Percentiles rank a stretch among this genome's conserved stretches.
These are phyloP conservation scores for Phragmatobia fuliginosa DNA, from an alignment of 2,888 invertebrate genomes.

Conservation along the genomic window DNA sequence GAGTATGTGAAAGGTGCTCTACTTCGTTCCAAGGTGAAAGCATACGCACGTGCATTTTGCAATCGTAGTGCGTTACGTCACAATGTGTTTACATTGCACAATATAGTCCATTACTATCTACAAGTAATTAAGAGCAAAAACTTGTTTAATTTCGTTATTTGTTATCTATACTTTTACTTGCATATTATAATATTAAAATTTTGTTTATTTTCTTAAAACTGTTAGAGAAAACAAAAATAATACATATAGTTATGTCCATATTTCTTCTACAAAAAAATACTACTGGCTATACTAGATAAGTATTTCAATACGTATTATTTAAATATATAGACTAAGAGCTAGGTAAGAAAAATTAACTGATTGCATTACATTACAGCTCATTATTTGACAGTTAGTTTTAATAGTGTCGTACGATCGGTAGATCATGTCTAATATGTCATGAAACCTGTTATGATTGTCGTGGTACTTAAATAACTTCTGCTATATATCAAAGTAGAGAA, in stretches of 20 bases:
- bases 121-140: not conserved
- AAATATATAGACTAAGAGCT: too few relatives aligned
- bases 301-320: too few relatives aligned
- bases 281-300: too few relatives aligned
- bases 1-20: constrained; percentile 56
- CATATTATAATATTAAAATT: not conserved
- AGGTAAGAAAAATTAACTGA: too few relatives aligned
- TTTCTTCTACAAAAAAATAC: not conserved
- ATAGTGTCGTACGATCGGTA: too few relatives aligned
- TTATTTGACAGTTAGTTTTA: too few relatives aligned
- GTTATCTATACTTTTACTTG: not conserved
- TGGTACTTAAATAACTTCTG: too few relatives aligned
- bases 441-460: too few relatives aligned
- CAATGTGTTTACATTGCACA: constrained; percentile 15
- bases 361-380: too few relatives aligned
- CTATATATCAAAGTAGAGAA: too few relatives aligned
- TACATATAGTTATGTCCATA: not conserved
- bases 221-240: not conserved
- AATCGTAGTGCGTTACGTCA: constrained; percentile 21
- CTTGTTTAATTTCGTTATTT: not conserved
- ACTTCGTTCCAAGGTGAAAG: constrained; percentile 33
- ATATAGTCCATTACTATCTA: not conserved
- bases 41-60: constrained; percentile 19
- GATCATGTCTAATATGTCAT: too few relatives aligned
- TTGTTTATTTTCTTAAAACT: not conserved